These are phyloP conservation scores for Drosophila hamatofila DNA, from an alignment of 2,888 invertebrate genomes.

Conservation along the genomic window DNA sequence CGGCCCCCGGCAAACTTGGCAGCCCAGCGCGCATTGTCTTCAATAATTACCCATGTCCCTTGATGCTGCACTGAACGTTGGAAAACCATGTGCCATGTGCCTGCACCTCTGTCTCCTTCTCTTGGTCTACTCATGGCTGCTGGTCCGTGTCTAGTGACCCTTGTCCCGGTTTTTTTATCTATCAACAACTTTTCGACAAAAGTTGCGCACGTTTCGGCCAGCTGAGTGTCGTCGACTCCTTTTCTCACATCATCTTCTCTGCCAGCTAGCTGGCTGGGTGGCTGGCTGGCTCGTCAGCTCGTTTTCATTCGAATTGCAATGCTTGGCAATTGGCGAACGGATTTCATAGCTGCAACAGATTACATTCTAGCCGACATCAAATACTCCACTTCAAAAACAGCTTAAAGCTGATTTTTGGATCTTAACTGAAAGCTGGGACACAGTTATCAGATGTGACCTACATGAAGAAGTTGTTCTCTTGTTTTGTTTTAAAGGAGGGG, in stretches of 20 bases:
- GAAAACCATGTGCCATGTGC: conserved; percentile 44
- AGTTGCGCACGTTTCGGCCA: conserved; percentile 61
- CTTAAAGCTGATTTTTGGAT: conserved; percentile 26
- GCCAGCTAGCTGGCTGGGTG: background rate
- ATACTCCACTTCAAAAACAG: conserved; percentile 11
- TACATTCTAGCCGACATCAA: conserved; percentile 15
- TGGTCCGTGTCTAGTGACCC: conserved; percentile 49
- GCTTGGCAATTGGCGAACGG: conserved; percentile 36
- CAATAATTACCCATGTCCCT: conserved; percentile 78
- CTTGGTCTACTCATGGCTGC: background rate
- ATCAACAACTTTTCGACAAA: conserved; percentile 68
- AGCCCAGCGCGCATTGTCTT: conserved; percentile 68
- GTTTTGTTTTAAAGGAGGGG: too few species aligned
- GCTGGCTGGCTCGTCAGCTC: conserved; percentile 6
- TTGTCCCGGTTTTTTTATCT: conserved; percentile 61
- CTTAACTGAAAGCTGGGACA: background rate
- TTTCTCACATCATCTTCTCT: conserved; percentile 10
- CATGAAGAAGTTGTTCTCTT: too few species aligned
- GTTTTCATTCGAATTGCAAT: conserved; percentile 30
- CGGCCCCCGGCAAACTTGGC: conserved; percentile 45
- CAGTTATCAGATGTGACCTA: background rate
- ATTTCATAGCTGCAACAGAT: conserved; percentile 23
- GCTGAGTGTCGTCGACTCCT: conserved; percentile 26
- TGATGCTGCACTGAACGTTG: conserved; percentile 36
- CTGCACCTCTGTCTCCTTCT: background rate